These are phyloP conservation scores for Sinelater perroti DNA, from an alignment of 2,888 invertebrate genomes.

Conservation along the genomic window DNA sequence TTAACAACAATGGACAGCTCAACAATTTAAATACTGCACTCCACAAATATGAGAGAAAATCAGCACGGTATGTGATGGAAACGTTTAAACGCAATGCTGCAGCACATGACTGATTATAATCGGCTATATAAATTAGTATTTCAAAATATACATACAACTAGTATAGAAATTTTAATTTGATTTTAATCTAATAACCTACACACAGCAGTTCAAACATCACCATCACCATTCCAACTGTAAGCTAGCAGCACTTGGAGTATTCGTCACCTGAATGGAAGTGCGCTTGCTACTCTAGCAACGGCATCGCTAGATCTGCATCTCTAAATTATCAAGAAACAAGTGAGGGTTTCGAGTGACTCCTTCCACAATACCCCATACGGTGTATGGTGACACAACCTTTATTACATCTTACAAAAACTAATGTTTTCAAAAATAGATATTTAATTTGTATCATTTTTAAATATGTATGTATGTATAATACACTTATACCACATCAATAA, in stretches of 20 bases:
- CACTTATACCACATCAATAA: slow-evolving; percentile 25
- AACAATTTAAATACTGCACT: no score
- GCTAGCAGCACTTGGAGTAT: slow-evolving; percentile 8
- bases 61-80: no score
- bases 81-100: no score
- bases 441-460: slow-evolving; percentile 36
- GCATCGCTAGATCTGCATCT: slow-evolving; percentile 24
- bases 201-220: no score
- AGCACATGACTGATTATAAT: no score
- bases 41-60: no score
- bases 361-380: slow-evolving; percentile 36
- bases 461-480: slow-evolving; percentile 22
- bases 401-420: slow-evolving; percentile 53
- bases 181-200: no score
- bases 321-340: slow-evolving; percentile 19
- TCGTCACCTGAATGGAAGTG: slow-evolving; percentile 4
- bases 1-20: no score
- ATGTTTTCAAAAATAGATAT: slow-evolving; percentile 57
- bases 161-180: no score
- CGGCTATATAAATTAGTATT: no score
- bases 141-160: no score
- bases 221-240: no score
- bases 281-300: slow-evolving; percentile 25
- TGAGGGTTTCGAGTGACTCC: slow-evolving; percentile 35
- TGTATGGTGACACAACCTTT: slow-evolving; percentile 50